Evolutionary conservation across 1,140 invertebrate genomes (phyloP).

Genomic region (Tetramorium parvispinum): DNA sequence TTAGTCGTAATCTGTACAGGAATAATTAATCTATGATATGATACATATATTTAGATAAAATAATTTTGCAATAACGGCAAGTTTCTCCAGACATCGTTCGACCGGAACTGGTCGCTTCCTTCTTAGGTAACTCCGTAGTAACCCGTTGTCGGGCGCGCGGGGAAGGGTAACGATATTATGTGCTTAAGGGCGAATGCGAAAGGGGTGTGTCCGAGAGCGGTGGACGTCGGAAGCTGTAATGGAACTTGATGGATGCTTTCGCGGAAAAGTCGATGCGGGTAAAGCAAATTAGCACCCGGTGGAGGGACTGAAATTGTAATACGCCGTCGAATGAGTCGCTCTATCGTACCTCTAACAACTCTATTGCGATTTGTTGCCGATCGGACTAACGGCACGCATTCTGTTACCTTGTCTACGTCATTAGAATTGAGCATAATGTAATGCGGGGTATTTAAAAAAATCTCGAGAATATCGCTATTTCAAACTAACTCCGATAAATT

Average conservation of each 20-base stretch:
- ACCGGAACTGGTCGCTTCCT: conserved; percentile 35
- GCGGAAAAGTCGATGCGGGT: conserved; percentile 72
- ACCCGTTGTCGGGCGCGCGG: conserved; percentile 38
- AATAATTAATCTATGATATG: neutral
- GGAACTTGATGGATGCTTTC: conserved; percentile 75
- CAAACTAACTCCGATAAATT: neutral
- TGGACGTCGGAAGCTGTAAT: conserved; percentile 78
- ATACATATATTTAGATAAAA: neutral
- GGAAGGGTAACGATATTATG: conserved; percentile 71
- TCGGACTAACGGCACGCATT: conserved; percentile 12
- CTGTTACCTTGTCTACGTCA: neutral
- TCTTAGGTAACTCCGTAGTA: conserved; percentile 32
- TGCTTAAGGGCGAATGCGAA: conserved; percentile 69
- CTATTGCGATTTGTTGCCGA: conserved; percentile 43
- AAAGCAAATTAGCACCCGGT: conserved; percentile 74
- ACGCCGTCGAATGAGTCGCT: conserved; percentile 36
- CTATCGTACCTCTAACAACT: conserved; percentile 50
- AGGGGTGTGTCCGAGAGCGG: conserved; percentile 69
- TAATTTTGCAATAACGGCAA: conserved; percentile 18
- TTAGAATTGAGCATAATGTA: neutral
- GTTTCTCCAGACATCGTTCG: conserved; percentile 17
- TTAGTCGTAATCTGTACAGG: neutral
- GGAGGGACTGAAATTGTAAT: conserved; percentile 68
- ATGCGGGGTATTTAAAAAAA: neutral
- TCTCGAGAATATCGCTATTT: neutral